Evolutionary conservation across 2,888 invertebrate species (phyloP), one percentile per base, ranked within the genome.

Genomic region (Pheosia tremula): DNA sequence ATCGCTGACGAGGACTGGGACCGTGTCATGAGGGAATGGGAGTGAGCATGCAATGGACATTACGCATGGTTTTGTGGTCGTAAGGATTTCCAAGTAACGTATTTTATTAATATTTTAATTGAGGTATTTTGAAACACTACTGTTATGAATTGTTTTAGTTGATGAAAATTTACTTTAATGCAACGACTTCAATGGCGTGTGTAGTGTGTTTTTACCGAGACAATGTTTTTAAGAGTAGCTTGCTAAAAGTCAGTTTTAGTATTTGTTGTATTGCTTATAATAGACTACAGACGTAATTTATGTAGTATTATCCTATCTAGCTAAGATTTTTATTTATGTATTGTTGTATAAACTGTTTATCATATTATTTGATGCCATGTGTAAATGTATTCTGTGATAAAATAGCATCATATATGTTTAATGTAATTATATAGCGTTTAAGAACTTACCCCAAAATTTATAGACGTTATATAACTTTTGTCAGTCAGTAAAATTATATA

Each of bases 1-100:
- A 97, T 98, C 54, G 95, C 96, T 11, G 96, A 97, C 64, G 96
- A 96, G 61, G 97, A 97, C 68, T 98, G 97, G 94, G 97, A 97
- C 63, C 92, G 94, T 68, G 96, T 97, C 10, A 95, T 96, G 93
- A 96, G 96, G 82, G 97, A 98, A 81, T 98, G 98, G 98, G 96
- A 97, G 83, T 97, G 64, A 80, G 24, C n/a, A 5, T 11, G 37
- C 11, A 10, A n/a, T 47, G 47, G 43, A 43, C 43, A 9, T 9
- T 3, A 9, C 4, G 10, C 10, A 4, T 43, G 43, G 47, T 47
- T 47, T 47, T n/a, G n/a, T n/a, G 11, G 47, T 47, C n/a, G n/a
- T 11, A n/a, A 11, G n/a, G 47, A 47, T 47, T 3, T 47, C 47
- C 5, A 47, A n/a, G 4, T 4, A 24, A 24, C 5, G 47, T 47